Percentiles rank a stretch among this genome's conserved stretches.
phyloP scores from a whole-genome alignment of 2,888 invertebrate genomes.

The Ctena decussata region DNA sequence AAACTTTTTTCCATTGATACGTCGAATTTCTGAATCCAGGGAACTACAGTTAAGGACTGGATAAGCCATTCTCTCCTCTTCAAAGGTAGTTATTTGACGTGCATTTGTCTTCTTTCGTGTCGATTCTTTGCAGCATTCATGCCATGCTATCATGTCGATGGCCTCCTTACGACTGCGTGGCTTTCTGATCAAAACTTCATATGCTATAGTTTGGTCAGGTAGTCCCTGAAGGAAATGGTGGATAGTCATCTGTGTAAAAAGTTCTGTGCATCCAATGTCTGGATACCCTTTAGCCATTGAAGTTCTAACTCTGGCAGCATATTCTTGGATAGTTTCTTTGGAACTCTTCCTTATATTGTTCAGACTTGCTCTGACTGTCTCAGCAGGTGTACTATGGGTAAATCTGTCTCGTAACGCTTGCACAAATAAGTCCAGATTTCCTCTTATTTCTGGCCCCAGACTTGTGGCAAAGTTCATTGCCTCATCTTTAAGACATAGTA shows the following conservation, averaged over 20 bases:
- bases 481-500: background rate
- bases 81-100: no score
- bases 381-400: background rate
- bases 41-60: background rate
- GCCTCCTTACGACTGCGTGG: slow-evolving; percentile 29
- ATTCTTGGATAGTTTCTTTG: no score
- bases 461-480: background rate
- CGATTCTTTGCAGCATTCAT: slow-evolving; percentile 16
- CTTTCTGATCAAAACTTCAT: slow-evolving; percentile 36
- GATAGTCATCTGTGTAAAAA: slow-evolving; percentile 16
- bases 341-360: no score
- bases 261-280: slow-evolving; percentile 5
- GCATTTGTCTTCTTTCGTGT: background rate
- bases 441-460: background rate
- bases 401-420: background rate
- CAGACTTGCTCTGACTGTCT: background rate
- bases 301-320: slow-evolving; percentile 17
- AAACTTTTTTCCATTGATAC: background rate
- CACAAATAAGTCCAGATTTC: background rate
- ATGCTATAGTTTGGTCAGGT: slow-evolving; percentile 28
- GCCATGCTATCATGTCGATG: slow-evolving; percentile 27
- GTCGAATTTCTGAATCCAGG: background rate
- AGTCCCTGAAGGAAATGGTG: slow-evolving; percentile 38
- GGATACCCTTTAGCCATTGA: slow-evolving; percentile 32
- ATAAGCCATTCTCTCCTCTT: no score